Evolutionary conservation across 2,113 vertebrate species (phyloP), one percentile per base, ranked within the genome.

Genomic region (Calonectris borealis): DNA sequence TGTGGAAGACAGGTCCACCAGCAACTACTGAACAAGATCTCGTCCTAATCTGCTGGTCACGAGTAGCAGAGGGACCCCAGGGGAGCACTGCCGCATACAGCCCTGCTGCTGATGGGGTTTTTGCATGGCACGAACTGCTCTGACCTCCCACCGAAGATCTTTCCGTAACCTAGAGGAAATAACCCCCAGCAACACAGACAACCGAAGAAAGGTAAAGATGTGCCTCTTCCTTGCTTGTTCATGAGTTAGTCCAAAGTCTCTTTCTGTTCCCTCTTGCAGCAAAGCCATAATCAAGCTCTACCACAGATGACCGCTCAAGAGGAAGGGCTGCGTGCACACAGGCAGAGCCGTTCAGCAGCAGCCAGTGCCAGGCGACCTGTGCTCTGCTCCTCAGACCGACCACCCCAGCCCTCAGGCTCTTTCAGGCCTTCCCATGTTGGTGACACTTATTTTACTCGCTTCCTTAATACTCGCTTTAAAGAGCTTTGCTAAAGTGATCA

Each of bases 281-380:
- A 88, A 89, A 78, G 64, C 57, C 69, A 19, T 40, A 32, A 92
- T 16, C 46, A 54, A 77, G 90, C 27, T 54, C 44, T 48, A 38
- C 64, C 87, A 75, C 24, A 10, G 60, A 69, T 44, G 77, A 73
- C 58, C 1, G 7, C 84, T 68, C 49, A 66, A 70, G 90, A 51
- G 44, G 68, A 89, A 89, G 60, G 68, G 44, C 60, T 83, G 49
- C 0, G 0, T 12, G 44, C 52, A 19, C 73, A 44, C 0, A 0
- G n/a, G 44, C 78, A 81, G 40, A 88, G 61, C 38, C 9, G 2
- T 49, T 31, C 48, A 44, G 76, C 57, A 62, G 36, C 34, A 77
- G 55, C 9, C 84, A 79, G 62, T 7, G 32, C 13, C 55, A 61
- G 54, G 4, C 2, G 6, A 61, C 17, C 64, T 20, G 1, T 1